Base-by-base conservation (phyloP, 2,113 vertebrate genomes). In the Numenius arquata region DNA sequence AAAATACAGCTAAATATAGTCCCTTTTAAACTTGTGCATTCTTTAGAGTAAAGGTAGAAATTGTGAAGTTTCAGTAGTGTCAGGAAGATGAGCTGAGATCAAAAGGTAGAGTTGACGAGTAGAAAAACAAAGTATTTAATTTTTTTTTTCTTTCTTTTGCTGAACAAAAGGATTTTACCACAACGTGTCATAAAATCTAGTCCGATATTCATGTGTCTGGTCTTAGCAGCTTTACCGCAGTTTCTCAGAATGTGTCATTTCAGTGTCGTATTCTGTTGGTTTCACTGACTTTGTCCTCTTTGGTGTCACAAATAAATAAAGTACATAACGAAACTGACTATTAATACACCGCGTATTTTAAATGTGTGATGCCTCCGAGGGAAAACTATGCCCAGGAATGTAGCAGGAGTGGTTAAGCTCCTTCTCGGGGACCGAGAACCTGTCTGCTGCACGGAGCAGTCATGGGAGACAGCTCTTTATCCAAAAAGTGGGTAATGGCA, bases 201-300 rank as follows among this genome's bases (percentile, higher is more conserved):
- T 19, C 56, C 11, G 4, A 38, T 67, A 32, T 52, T 55, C 16
- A 18, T 0, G 0, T 77, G 41, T 22, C n/a, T 77, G 65, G 52
- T 58, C 23, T 83, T 58, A 65, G 43, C 65, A 92, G 26, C 61
- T 89, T 90, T 58, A 34, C 86, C 66, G 21, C 48, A 17, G 36
- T 89, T 52, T 95, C 74, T 84, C 89, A 89, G 62, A 32, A 45
- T 21, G 11, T 68, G 74, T 73, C 55, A 50, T 65, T 89, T 88
- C 66, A 61, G 36, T 58, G 8, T 50, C 21, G 0, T 2, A 10
- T 29, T 66, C 2, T 3, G 6, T 16, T 90, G 22, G 11, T 85
- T 85, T 65, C 78, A 47, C 30, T 70, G 78, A 26, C 34, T 83
- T 48, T 59, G 18, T 55, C 41, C 47, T 91, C 27, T 89, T 71